Base-by-base conservation (phyloP, 2,888 invertebrate genomes). In the Sinhomidia bicolor region DNA sequence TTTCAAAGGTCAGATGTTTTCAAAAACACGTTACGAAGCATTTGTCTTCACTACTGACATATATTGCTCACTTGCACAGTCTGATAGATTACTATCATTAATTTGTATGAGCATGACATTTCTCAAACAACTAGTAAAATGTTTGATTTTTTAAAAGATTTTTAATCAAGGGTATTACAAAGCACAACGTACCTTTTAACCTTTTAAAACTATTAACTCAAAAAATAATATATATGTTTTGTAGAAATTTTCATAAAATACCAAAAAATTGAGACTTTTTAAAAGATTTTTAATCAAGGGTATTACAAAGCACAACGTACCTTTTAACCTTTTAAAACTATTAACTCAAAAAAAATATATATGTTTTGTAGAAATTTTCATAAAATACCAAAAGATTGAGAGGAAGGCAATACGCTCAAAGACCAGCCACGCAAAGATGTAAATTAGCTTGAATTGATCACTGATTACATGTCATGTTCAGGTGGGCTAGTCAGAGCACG, bases 401-500 rank as follows among this genome's bases (percentile, higher is more conserved):
- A 41, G 20, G 4, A 71, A 60, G 26, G 26, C 5, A 60, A 17
- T 9, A 29, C n/a, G n/a, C n/a, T n/a, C n/a, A n/a, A n/a, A n/a
- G n/a, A n/a, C n/a, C n/a, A n/a, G n/a, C n/a, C n/a, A n/a, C n/a
- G n/a, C n/a, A 62, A 65, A 32, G 29, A 65, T 65, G 62, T n/a
- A 65, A 65, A 65, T 65, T 32, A 29, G 62, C 62, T 10, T 2
- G n/a, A 32, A 65, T 65, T 65, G 62, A 65, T 65, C 32, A 65
- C 62, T 65, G 62, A 65, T 65, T 65, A 32, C 32, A 65, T 65
- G 32, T 65, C n/a, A 17, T 65, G 32, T 32, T 65, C 62, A 32
- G 32, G 14, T 23, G 32, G 62, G 62, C 29, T 65, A 29, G 62
- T 65, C 62, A 65, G 23, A 6, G 20, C 10, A 10, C 20, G 54